Conservation (phyloP, 1,140 invertebrate species). For the Tetranychus urticae region DNA sequence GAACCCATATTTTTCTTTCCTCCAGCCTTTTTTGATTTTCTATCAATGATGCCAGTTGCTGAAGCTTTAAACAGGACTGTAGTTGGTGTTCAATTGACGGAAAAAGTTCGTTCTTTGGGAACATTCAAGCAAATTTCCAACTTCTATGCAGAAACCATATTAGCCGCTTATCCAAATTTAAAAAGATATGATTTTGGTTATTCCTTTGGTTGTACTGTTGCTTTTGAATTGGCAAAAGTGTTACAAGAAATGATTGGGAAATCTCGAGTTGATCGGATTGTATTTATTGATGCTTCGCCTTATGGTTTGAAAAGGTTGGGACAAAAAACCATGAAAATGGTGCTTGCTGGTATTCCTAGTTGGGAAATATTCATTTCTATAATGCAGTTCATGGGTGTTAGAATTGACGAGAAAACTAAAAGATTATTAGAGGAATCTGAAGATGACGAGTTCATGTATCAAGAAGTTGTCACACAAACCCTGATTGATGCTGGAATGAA, state of each 20-base stretch:
- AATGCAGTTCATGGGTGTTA: neutral
- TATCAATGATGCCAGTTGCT: conserved; percentile 38
- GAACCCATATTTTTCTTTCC: conserved; percentile 49
- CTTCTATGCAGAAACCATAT: conserved; percentile 37
- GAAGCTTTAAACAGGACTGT: conserved; percentile 43
- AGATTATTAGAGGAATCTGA: neutral
- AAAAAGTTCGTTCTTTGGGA: conserved; percentile 29
- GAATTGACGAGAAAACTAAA: neutral
- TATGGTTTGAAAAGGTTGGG: neutral
- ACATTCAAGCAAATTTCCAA: conserved; percentile 45
- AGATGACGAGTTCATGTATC: neutral
- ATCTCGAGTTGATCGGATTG: neutral
- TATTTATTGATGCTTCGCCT: neutral
- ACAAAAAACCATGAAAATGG: neutral
- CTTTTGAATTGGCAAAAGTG: conserved; percentile 58
- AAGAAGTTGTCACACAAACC: neutral
- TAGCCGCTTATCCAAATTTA: neutral
- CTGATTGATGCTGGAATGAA: neutral
- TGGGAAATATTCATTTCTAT: neutral
- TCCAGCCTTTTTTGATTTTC: conserved; percentile 65
- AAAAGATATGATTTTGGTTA: conserved; percentile 56
- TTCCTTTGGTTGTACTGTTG: conserved; percentile 72
- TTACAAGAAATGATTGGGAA: neutral
- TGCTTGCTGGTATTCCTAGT: neutral
- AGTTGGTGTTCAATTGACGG: conserved; percentile 69